These are phyloP conservation scores for Platichthys stellatus DNA, from an alignment of 2,113 vertebrate genomes.

Conservation along the genomic window DNA sequence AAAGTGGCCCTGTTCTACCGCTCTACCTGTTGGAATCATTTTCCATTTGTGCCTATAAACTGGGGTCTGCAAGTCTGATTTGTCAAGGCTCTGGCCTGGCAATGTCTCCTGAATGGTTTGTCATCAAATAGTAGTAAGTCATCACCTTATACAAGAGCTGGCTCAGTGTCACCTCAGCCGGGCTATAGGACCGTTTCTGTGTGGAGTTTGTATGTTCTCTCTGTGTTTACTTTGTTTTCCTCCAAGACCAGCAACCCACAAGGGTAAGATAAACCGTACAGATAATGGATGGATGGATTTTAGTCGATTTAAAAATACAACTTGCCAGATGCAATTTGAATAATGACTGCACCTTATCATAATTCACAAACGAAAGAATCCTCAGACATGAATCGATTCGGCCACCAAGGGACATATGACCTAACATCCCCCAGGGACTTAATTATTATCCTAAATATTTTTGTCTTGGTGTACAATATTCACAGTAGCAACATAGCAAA, in stretches of 20 bases:
- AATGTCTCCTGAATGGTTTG: conserved; percentile 41
- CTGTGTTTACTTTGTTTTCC: too few relatives aligned
- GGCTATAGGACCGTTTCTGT: too few relatives aligned
- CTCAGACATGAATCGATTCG: not conserved
- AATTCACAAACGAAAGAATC: conserved; percentile 6
- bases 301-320: too few relatives aligned
- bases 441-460: conserved; percentile 2
- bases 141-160: conserved; percentile 24
- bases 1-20: conserved; percentile 3
- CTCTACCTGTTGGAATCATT: conserved; percentile 26
- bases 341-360: not conserved
- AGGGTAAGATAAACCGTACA: too few relatives aligned
- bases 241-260: too few relatives aligned
- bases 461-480: not conserved
- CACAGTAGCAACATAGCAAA: not conserved
- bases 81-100: conserved; percentile 28
- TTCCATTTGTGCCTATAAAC: conserved; percentile 6
- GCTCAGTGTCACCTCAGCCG: conserved; percentile 39
- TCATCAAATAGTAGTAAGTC: conserved; percentile 33
- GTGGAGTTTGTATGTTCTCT: too few relatives aligned
- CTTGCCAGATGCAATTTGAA: too few relatives aligned
- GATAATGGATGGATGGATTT: too few relatives aligned
- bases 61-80: conserved; percentile 38
- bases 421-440: not conserved
- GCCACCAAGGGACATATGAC: conserved; percentile 11